These are phyloP conservation scores for Eonycteris spelaea DNA, from an alignment of 2,113 vertebrate genomes.

Conservation along the genomic window DNA sequence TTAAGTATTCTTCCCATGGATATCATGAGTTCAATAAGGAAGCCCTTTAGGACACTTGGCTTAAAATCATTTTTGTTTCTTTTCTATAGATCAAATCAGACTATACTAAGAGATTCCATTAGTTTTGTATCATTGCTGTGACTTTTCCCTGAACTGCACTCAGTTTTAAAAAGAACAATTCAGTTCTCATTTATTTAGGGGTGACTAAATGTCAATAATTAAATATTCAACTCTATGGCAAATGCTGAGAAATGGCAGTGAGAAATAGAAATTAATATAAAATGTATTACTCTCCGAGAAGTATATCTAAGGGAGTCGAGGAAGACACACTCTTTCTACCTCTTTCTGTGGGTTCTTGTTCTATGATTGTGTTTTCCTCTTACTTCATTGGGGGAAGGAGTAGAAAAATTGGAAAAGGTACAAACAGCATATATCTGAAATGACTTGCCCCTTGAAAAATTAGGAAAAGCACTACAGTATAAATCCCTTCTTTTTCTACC, in stretches of 20 bases:
- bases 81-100: background rate
- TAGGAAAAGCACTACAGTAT: background rate
- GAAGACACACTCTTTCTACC: background rate
- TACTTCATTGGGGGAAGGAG: background rate
- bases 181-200: background rate
- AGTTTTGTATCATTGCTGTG: background rate
- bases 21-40: background rate
- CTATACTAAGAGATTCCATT: background rate
- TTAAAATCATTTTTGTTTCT: constrained; percentile 3
- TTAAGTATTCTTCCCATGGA: background rate
- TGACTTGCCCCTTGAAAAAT: background rate
- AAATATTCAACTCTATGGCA: background rate
- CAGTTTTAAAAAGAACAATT: background rate
- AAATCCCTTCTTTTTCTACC: background rate
- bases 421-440: background rate
- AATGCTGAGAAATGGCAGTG: background rate
- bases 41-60: background rate
- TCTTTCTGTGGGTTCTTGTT: background rate
- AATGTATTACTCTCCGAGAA: background rate
- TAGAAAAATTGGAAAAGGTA: background rate
- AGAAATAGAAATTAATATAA: background rate
- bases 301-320: background rate
- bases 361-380: background rate
- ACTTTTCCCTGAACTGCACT: background rate
- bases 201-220: background rate